Conservation (phyloP, 2,888 invertebrate species). For the Stenodera caucasica region DNA sequence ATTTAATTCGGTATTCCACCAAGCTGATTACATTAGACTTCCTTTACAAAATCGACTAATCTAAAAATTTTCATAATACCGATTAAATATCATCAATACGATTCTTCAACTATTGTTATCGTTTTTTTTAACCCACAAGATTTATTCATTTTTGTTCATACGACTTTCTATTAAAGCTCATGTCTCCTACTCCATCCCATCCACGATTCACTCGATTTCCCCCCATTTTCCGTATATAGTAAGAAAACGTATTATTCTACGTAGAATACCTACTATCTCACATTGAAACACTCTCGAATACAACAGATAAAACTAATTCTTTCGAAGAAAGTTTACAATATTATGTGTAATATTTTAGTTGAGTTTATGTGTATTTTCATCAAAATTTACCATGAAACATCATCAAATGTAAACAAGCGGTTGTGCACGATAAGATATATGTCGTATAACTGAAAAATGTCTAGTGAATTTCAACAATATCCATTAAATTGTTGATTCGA, state of each 20-base stretch:
- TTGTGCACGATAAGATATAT: neutral
- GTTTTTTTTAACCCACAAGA: neutral
- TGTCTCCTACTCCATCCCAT: neutral
- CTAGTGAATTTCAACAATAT: neutral
- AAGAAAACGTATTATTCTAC: constrained; percentile 2
- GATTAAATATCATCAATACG: neutral
- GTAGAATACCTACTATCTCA: neutral
- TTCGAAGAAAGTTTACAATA: neutral
- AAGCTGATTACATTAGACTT: too few species aligned
- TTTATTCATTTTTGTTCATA: constrained; percentile 1
- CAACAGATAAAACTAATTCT: constrained; percentile 1
- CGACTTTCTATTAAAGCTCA: neutral
- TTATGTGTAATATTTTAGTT: neutral
- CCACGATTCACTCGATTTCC: neutral
- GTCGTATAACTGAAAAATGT: neutral
- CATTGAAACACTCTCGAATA: neutral
- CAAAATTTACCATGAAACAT: neutral
- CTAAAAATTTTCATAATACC: too few species aligned
- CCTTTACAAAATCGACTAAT: too few species aligned
- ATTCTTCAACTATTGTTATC: neutral
- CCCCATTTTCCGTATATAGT: neutral
- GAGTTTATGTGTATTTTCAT: neutral
- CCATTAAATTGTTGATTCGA: neutral
- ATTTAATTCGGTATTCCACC: neutral
- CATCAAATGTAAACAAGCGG: neutral